These are phyloP conservation scores for Pecten maximus DNA, from an alignment of 2,888 invertebrate genomes.

Conservation along the genomic window DNA sequence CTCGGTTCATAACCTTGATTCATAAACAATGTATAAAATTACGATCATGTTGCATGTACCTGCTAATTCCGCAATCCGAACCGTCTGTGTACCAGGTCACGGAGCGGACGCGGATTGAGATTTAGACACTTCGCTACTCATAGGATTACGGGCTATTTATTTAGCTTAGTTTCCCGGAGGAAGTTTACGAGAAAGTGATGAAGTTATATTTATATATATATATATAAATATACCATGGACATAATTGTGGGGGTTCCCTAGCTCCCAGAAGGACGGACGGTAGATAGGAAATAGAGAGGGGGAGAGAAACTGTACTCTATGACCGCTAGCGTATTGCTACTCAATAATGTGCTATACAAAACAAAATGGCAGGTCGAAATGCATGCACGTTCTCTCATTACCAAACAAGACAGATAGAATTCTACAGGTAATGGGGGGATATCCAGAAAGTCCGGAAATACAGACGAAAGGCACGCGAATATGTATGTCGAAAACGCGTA, in stretches of 20 bases:
- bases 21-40: not conserved
- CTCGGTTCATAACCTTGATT: not conserved
- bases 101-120: not conserved
- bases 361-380: slow-evolving; percentile 35
- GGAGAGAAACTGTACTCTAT: not conserved
- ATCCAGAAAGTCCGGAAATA: slow-evolving; percentile 5
- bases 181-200: not conserved
- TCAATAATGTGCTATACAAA: slow-evolving; percentile 23
- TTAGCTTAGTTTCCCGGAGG: not conserved
- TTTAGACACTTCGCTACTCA: not conserved
- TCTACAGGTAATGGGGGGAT: slow-evolving; percentile 11
- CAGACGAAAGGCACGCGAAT: slow-evolving; percentile 30
- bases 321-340: not conserved
- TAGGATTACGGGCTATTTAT: not conserved
- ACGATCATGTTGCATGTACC: not conserved
- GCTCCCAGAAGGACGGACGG: not conserved
- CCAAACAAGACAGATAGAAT: slow-evolving; percentile 4
- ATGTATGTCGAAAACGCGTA: slow-evolving; percentile 12
- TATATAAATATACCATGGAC: not conserved
- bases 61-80: slow-evolving; percentile 8
- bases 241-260: not conserved
- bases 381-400: slow-evolving; percentile 20
- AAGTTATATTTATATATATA: too few relatives aligned
- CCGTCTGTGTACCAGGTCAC: not conserved
- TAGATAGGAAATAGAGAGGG: not conserved